Percentiles rank a stretch among this genome's conserved stretches.
Evolutionary conservation across 2,113 vertebrate species (phyloP).

Genomic region (Dendropsophus ebraccatus): DNA sequence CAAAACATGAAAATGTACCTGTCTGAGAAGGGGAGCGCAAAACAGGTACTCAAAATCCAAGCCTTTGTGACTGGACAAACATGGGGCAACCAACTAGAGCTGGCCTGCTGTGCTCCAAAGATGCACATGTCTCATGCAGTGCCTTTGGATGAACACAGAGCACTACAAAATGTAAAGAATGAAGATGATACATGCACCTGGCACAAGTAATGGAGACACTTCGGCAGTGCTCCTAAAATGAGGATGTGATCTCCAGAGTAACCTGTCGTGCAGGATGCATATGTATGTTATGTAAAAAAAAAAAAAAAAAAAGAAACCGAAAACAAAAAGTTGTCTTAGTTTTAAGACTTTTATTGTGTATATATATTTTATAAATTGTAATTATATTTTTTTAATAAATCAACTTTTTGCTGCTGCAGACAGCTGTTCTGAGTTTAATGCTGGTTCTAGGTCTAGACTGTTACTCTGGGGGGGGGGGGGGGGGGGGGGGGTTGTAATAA

Average conservation of each 20-base stretch:
- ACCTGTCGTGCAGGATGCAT: background rate
- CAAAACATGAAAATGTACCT: background rate
- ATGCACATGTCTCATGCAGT: background rate
- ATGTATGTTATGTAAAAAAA: background rate
- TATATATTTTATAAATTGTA: constrained; percentile 48
- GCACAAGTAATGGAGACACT: background rate
- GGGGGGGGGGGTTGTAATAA: no score
- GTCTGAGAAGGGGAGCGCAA: background rate
- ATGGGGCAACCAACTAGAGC: constrained; percentile 55
- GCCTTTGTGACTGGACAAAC: constrained; percentile 11
- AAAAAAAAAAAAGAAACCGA: background rate
- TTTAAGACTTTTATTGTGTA: background rate
- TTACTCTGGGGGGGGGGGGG: background rate
- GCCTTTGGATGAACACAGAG: background rate
- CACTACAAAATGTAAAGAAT: background rate
- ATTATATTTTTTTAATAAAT: constrained; percentile 53
- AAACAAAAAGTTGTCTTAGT: background rate
- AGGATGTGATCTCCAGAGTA: background rate
- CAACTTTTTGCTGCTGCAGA: constrained; percentile 9
- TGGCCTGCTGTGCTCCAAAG: background rate
- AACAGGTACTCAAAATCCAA: background rate
- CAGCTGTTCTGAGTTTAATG: no score
- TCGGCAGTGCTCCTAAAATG: background rate
- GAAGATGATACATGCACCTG: background rate
- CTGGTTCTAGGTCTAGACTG: background rate